Evolutionary conservation across 1,140 invertebrate species (phyloP).

Genomic region (Cydia amplana): DNA sequence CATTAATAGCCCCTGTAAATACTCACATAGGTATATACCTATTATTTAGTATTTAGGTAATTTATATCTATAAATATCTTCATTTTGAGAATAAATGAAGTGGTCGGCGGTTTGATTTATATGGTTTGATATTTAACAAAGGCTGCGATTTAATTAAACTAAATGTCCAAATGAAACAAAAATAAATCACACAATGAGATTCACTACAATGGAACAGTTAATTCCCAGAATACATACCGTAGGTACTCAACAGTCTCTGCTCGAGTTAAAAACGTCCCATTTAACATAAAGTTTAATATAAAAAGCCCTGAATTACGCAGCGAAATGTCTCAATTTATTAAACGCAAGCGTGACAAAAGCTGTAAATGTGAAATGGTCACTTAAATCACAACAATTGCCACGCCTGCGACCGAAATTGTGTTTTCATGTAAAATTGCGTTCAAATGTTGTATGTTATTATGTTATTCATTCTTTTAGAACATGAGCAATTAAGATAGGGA

Average conservation of each 20-base stretch:
- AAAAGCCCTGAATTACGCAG: conserved; percentile 42
- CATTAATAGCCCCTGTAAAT: too few species aligned
- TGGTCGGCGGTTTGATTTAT: too few species aligned
- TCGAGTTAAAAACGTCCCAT: background rate
- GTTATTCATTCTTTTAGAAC: conserved; percentile 35
- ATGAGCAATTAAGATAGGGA: conserved; percentile 26
- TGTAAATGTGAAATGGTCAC: conserved; percentile 58
- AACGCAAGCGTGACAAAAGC: conserved; percentile 58
- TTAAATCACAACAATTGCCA: conserved; percentile 57
- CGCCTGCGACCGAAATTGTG: conserved; percentile 53
- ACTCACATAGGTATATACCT: too few species aligned
- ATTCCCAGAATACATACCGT: conserved; percentile 12
- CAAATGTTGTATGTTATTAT: conserved; percentile 45
- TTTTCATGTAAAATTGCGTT: conserved; percentile 55
- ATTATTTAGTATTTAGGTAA: too few species aligned
- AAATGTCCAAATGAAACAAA: background rate
- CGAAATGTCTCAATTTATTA: conserved; percentile 62
- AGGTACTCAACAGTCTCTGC: conserved; percentile 2
- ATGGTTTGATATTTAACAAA: too few species aligned
- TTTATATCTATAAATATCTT: too few species aligned
- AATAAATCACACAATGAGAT: background rate
- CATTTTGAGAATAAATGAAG: too few species aligned
- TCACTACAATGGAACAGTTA: conserved; percentile 2
- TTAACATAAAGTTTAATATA: conserved; percentile 44
- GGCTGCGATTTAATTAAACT: background rate